Evolutionary conservation across 2,113 vertebrate species (phyloP).

Genomic region (Lathamus discolor): DNA sequence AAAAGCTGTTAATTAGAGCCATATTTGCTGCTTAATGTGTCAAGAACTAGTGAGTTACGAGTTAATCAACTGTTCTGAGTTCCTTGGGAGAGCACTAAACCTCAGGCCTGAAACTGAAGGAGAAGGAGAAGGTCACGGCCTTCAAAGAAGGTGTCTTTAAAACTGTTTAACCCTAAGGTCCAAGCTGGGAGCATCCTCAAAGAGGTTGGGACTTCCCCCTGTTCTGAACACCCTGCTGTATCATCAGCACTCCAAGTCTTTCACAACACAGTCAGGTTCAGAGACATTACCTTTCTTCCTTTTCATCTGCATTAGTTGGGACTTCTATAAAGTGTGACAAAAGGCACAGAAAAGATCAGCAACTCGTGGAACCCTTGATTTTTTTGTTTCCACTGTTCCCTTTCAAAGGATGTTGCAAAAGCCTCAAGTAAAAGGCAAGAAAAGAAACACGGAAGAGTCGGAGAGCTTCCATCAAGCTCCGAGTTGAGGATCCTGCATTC

Average conservation of each 20-base stretch:
- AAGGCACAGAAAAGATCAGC: not conserved
- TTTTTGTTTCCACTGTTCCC: not conserved
- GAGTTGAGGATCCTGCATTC: not conserved
- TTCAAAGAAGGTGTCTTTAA: slow-evolving; percentile 33
- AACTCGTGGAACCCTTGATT: not conserved
- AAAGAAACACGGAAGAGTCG: not conserved
- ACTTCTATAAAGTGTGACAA: not conserved
- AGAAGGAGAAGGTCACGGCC: slow-evolving; percentile 37
- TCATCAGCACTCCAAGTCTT: not conserved
- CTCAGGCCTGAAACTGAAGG: slow-evolving; percentile 42
- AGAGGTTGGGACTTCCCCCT: not conserved
- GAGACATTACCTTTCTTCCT: not conserved
- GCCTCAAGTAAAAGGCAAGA: not conserved
- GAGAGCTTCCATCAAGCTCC: not conserved
- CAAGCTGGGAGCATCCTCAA: not conserved
- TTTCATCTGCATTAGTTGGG: not conserved
- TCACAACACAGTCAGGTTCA: not conserved
- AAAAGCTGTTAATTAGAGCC: slow-evolving; percentile 67
- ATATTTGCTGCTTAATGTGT: slow-evolving; percentile 64
- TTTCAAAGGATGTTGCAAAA: not conserved
- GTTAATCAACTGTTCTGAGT: slow-evolving; percentile 63
- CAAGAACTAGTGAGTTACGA: slow-evolving; percentile 67
- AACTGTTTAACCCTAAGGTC: not conserved
- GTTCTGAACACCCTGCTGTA: not conserved
- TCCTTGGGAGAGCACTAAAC: slow-evolving; percentile 65